These are phyloP conservation scores for Lathamus discolor DNA, from an alignment of 2,113 vertebrate species.

Conservation along the genomic window DNA sequence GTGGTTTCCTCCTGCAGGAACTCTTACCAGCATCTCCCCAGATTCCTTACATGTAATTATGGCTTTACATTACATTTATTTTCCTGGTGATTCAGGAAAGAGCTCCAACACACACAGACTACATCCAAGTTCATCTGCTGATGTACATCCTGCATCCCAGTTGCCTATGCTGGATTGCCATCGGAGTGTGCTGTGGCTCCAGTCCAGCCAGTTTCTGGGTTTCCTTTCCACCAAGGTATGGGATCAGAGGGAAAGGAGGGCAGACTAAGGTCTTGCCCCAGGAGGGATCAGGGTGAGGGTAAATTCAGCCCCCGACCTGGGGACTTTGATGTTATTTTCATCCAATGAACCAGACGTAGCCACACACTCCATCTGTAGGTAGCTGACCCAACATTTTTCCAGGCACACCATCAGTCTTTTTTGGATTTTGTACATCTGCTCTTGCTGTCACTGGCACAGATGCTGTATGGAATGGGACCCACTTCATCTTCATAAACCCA, in stretches of 20 bases:
- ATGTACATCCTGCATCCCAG: neutral
- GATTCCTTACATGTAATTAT: neutral
- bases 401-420: neutral
- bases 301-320: neutral
- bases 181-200: neutral
- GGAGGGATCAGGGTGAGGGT: neutral
- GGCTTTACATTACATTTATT: neutral
- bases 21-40: neutral
- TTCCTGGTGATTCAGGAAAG: neutral
- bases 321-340: neutral
- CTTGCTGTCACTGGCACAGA: neutral
- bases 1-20: neutral
- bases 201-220: neutral
- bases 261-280: neutral
- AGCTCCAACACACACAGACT: neutral
- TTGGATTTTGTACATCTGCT: neutral
- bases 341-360: rapidly evolving
- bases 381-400: neutral
- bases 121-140: neutral
- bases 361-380: neutral
- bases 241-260: neutral
- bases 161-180: neutral
- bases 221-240: neutral
- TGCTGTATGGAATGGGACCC: neutral
- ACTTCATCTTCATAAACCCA: neutral